Evolutionary conservation across 2,797 vertebrate genomes (phyloP).

Genomic region (Pyrrhura leucotis): DNA sequence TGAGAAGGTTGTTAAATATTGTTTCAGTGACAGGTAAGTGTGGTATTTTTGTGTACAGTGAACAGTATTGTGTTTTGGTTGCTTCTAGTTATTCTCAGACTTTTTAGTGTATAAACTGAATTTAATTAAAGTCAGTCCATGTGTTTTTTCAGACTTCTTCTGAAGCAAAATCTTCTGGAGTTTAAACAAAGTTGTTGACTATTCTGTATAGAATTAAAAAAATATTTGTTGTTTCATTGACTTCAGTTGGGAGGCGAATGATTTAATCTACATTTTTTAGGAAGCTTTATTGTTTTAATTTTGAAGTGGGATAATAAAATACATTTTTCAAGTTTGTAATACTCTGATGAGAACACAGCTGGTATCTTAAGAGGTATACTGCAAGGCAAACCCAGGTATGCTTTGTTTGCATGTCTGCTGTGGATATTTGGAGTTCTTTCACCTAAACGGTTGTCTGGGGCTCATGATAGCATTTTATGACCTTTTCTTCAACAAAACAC

Average conservation of each 20-base stretch:
- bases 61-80: not conserved
- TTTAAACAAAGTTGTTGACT: not conserved
- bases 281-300: not conserved
- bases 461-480: not conserved
- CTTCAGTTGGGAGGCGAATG: not conserved
- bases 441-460: not conserved
- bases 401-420: not conserved
- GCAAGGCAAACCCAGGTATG: not conserved
- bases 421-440: not conserved
- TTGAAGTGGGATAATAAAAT: not conserved
- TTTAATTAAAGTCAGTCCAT: not conserved
- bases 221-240: not conserved
- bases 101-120: not conserved
- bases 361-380: not conserved
- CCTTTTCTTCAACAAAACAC: not conserved
- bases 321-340: not conserved
- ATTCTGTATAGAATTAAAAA: not conserved
- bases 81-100: not conserved
- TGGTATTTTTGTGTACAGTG: not conserved
- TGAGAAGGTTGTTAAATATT: slow-evolving; percentile 95
- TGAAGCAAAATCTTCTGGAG: not conserved
- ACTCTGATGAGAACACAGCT: not conserved
- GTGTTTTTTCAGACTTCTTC: not conserved
- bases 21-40: slow-evolving; percentile 92
- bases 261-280: not conserved